Evolutionary conservation across 2,113 vertebrate species (phyloP).

Genomic region (Lamprologus ornatipinnis): DNA sequence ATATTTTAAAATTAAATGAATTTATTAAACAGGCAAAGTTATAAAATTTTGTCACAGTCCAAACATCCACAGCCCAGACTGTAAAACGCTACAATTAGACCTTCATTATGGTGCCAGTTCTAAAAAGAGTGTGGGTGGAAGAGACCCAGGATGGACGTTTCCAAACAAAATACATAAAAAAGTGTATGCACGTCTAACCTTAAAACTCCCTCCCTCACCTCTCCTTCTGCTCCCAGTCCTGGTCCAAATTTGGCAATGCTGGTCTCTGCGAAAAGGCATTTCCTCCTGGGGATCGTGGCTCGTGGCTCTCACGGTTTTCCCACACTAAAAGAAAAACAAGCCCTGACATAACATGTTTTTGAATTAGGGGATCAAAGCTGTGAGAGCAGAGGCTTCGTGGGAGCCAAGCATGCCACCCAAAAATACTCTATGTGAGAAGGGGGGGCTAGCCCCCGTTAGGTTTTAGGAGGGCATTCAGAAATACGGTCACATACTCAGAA

Average conservation of each 20-base stretch:
- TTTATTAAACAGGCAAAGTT: rapidly evolving
- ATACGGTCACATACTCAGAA: neutral
- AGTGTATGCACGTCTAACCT: neutral
- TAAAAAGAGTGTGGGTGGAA: neutral
- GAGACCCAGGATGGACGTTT: neutral
- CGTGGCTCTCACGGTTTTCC: constrained; percentile 74
- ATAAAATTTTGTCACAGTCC: neutral
- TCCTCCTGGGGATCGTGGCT: constrained; percentile 66
- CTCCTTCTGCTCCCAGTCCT: neutral
- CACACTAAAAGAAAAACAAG: constrained; percentile 76
- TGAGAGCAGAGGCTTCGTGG: neutral
- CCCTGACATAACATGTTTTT: constrained; percentile 61
- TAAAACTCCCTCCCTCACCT: neutral
- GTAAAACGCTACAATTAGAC: rapidly evolving
- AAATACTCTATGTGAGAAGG: neutral
- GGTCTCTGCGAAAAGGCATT: constrained; percentile 75
- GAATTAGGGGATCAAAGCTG: constrained; percentile 23
- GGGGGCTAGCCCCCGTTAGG: neutral
- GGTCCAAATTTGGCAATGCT: constrained; percentile 83
- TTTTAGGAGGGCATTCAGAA: neutral
- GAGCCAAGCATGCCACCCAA: neutral
- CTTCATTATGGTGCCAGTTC: neutral
- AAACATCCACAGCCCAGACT: neutral
- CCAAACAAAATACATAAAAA: constrained; percentile 15
- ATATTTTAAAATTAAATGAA: neutral